Evolutionary conservation across 2,113 vertebrate genomes (phyloP), one percentile per base, ranked within the genome.

Genomic region (Callipepla squamata): DNA sequence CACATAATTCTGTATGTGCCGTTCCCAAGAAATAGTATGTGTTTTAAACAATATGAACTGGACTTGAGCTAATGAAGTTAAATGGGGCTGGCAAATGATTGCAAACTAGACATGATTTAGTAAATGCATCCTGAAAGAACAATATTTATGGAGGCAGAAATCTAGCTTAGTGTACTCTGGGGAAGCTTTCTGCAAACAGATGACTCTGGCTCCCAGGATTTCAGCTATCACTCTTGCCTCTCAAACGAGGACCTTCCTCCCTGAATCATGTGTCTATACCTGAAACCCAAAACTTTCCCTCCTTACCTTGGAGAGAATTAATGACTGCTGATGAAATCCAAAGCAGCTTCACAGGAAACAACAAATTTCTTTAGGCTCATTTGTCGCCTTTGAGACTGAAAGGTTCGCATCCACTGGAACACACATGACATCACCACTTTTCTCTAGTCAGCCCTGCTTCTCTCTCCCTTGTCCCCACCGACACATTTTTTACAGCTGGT

Each of bases 81-180:
- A 85, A 73, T 7, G 38, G 32, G 40, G 47, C 34, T 81, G 73
- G 45, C 77, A 97, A 97, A 95, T 86, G 88, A 90, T 82, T 90
- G 83, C 66, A 83, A 86, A 62, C 72, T 93, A 91, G 79, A 93
- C 59, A 51, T 51, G 79, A 95, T 90, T 85, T 90, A 88, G 84
- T 48, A 95, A 94, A 85, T 86, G 68, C 23, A 47, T 87, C 76
- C 58, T 92, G 75, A 82, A 97, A 96, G 76, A 81, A 95, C 81
- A 92, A 90, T 88, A 93, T 93, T 94, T 91, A 85, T 70, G 72
- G 80, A 58, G 66, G 67, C 82, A 82, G 86, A 94, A 81, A 92
- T 94, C 57, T 94, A 82, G 38, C 38, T 91, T 38, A 5, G 1
- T 18, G 44, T 59, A 40, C 63, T 73, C 34, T 45, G 55, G 45